Evolutionary conservation across 1,140 invertebrate species (phyloP).

Genomic region (Metopolophium dirhodum): DNA sequence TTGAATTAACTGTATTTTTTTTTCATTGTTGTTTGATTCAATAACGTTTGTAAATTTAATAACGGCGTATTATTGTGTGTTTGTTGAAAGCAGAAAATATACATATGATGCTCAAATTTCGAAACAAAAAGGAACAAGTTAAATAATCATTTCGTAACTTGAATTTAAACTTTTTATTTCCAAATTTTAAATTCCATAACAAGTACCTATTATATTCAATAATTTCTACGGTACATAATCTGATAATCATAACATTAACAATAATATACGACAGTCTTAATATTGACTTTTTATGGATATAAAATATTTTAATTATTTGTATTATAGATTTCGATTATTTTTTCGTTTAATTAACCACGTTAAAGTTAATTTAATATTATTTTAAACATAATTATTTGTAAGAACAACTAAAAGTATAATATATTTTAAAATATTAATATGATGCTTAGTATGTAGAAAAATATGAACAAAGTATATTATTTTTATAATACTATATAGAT

Average conservation of each 20-base stretch:
- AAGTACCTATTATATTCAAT: not conserved
- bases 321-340: no score
- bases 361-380: not conserved
- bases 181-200: not conserved
- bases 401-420: not conserved
- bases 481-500: not conserved
- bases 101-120: conserved; percentile 39
- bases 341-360: not conserved
- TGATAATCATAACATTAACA: not conserved
- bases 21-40: conserved; percentile 27
- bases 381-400: not conserved
- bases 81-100: not conserved
- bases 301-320: not conserved
- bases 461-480: not conserved
- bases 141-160: conserved; percentile 62
- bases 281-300: not conserved
- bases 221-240: not conserved
- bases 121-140: conserved; percentile 61
- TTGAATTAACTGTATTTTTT: conserved; percentile 43
- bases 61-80: conserved; percentile 4
- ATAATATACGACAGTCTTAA: not conserved
- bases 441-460: not conserved
- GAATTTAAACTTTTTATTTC: not conserved
- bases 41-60: conserved; percentile 21
- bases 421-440: not conserved